Conservation (phyloP, 2,888 invertebrate species). For the Sminthurinus aureus region DNA sequence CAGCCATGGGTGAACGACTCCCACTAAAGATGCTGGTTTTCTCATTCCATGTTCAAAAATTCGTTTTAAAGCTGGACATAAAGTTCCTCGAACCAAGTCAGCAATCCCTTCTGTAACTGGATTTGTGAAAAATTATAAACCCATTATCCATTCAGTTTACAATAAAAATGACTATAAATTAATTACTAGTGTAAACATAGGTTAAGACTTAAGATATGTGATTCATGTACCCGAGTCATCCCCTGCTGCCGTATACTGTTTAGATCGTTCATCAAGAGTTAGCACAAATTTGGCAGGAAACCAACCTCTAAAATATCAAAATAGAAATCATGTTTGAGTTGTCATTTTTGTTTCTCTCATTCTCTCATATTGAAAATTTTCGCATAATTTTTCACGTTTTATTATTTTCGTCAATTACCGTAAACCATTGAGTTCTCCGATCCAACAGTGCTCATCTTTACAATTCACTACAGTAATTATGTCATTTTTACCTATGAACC, state of each 20-base stretch:
- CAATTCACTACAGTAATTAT: constrained; percentile 97
- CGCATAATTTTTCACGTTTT: not conserved
- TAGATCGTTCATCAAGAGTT: constrained; percentile 92
- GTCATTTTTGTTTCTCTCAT: too few species aligned
- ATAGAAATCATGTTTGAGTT: too few species aligned
- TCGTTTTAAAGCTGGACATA: constrained; percentile 92
- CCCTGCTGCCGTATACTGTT: constrained; percentile 89
- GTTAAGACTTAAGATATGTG: too few species aligned
- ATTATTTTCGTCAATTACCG: too few species aligned
- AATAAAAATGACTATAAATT: too few species aligned
- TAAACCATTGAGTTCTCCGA: constrained; percentile 94
- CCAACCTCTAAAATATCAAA: constrained; percentile 72
- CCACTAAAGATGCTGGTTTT: constrained; percentile 74
- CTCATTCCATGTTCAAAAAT: constrained; percentile 95
- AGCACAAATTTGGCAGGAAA: constrained; percentile 97
- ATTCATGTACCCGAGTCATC: too few species aligned
- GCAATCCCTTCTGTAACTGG: constrained; percentile 96
- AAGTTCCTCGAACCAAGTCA: constrained; percentile 91
- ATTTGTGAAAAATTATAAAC: too few species aligned
- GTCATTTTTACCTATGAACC: too few species aligned
- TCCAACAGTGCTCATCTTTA: constrained; percentile 98
- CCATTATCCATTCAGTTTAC: too few species aligned
- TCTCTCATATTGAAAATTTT: too few species aligned
- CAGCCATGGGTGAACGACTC: constrained; percentile 97
- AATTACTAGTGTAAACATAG: too few species aligned